Evolutionary conservation across 2,113 vertebrate species (phyloP).

Genomic region (Toxotes jaculatrix): DNA sequence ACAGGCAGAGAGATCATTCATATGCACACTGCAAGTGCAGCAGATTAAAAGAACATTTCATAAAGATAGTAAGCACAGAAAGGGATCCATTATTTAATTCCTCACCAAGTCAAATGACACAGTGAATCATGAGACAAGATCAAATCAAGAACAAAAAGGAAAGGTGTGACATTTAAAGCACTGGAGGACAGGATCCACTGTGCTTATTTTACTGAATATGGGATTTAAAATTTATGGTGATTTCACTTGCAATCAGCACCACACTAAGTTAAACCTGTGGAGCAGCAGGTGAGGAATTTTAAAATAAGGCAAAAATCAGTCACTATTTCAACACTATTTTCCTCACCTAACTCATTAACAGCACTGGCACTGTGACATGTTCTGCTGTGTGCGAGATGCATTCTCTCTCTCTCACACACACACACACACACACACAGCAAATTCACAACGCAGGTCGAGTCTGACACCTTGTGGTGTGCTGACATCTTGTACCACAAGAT

Average conservation of each 20-base stretch:
- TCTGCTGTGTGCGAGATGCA: conserved; percentile 17
- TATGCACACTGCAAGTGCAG: neutral
- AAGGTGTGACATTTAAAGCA: neutral
- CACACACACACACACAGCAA: neutral
- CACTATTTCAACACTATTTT: conserved; percentile 1
- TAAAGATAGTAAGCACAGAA: neutral
- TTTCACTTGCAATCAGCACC: conserved; percentile 1
- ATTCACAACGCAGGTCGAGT: conserved; percentile 38
- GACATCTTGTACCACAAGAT: conserved; percentile 9
- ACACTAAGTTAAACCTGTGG: neutral
- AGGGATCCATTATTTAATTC: neutral
- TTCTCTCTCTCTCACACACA: neutral
- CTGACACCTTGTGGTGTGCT: conserved; percentile 81
- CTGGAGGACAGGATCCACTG: neutral
- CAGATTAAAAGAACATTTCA: conserved; percentile 30
- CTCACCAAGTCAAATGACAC: conserved; percentile 5
- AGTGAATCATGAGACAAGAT: conserved; percentile 6
- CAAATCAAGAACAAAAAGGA: conserved; percentile 3
- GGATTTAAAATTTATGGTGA: conserved; percentile 8
- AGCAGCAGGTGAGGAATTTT: conserved; percentile 8
- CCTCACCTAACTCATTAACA: conserved; percentile 12
- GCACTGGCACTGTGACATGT: neutral
- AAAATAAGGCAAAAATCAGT: neutral
- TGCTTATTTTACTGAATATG: neutral
- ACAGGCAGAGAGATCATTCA: conserved; percentile 23